Evolutionary conservation across 2,888 invertebrate genomes (phyloP), one percentile per base, ranked within the genome.

Genomic region (Operophtera brumata): DNA sequence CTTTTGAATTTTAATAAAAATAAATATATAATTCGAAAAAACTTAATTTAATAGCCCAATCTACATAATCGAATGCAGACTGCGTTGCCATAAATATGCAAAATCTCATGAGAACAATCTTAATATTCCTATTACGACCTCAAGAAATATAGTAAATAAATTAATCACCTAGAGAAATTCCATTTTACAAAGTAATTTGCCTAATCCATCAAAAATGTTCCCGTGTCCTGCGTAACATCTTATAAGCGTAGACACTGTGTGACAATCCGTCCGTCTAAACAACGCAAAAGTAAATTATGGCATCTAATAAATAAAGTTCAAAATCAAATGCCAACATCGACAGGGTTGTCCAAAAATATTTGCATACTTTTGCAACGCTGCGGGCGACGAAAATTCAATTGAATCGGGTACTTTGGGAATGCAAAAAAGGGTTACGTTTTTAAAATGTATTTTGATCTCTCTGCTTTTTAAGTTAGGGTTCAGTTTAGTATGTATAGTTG

Each of bases 361-460:
- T 80, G 79, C 84, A 84, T 84, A 77, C 57, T 65, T 73, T 74
- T 71, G 66, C 69, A 54, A 64, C 82, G 71, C 84, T 65, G 75
- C 82, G 67, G 80, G 83, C 76, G 76, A 69, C 71, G 64, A 65
- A 68, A 66, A 61, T 69, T 67, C 58, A 66, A 70, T 69, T 66
- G 64, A 67, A 74, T 68, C 64, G 62, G 72, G 64, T 66, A 62
- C 67, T 67, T 58, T 65, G 54, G 43, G 54, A 68, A 69, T 64
- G 51, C 57, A 65, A 56, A 65, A 70, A 67, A 56, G 62, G 64
- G 57, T 67, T 60, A 65, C 39, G 0, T 53, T 20, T 4, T 20
- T 47, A 28, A 20, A 54, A 14, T 35, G 8, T 57, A 64, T 54
- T 62, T 30, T 62, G 12, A 54, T 37, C 54, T 55, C 66, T 68